Evolutionary conservation across 1,140 invertebrate genomes (phyloP).

Genomic region (Cherax destructor): DNA sequence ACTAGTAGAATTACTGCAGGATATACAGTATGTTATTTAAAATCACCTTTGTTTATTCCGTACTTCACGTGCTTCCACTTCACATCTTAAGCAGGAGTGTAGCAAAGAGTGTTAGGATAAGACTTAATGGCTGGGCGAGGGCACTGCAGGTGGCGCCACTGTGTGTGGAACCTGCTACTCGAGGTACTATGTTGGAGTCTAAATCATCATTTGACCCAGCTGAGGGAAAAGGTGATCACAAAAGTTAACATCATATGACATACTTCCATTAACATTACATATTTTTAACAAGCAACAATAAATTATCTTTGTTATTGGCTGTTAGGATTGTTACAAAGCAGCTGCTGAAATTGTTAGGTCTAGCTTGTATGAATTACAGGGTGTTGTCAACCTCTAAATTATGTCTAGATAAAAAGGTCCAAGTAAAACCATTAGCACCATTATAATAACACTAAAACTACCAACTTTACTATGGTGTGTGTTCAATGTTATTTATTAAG

Average conservation of each 20-base stretch:
- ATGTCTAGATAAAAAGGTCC: not conserved
- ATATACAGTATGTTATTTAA: not conserved
- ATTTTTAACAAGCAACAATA: no score
- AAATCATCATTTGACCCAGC: slow-evolving; percentile 40
- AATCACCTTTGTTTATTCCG: not conserved
- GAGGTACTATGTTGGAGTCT: not conserved
- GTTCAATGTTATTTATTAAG: not conserved
- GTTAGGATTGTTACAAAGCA: no score
- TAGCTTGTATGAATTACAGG: no score
- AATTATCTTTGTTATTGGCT: no score
- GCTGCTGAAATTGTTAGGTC: no score
- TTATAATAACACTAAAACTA: not conserved
- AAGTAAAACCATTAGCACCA: not conserved
- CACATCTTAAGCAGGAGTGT: not conserved
- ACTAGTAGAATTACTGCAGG: no score
- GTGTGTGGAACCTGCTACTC: slow-evolving; percentile 3
- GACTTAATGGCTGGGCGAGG: not conserved
- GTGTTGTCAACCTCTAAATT: not conserved
- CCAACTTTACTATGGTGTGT: not conserved
- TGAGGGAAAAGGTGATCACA: slow-evolving; percentile 32
- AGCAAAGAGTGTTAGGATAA: not conserved
- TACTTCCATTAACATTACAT: not conserved
- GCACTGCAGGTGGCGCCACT: not conserved
- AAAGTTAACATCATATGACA: not conserved
- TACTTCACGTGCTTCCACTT: not conserved